Evolutionary conservation across 2,113 vertebrate genomes (phyloP).

Genomic region (Sardina pilchardus): DNA sequence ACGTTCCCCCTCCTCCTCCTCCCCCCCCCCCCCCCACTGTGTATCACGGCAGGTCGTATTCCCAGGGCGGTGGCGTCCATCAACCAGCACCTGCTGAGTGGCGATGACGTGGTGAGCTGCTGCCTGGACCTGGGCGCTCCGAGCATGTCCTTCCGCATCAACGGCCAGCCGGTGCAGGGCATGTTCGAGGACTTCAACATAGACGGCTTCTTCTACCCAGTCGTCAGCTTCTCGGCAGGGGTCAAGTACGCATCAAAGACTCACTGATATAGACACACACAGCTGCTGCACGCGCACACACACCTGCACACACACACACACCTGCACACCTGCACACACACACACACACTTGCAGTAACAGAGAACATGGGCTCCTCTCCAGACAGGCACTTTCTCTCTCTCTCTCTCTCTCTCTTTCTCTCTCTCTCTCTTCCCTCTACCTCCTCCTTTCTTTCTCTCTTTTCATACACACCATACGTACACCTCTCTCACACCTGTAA

Average conservation of each 20-base stretch:
- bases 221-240: constrained; percentile 95
- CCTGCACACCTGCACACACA: not conserved
- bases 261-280: not conserved
- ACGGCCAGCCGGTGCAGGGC: constrained; percentile 95
- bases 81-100: constrained; percentile 92
- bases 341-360: not conserved
- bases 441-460: not conserved
- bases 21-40: not conserved
- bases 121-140: constrained; percentile 92
- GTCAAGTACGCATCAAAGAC: constrained; percentile 82
- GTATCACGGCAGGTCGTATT: constrained; percentile 80
- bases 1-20: not conserved
- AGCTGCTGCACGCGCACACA: not conserved
- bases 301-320: not conserved
- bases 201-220: constrained; percentile 93
- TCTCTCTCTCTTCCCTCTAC: not conserved
- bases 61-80: constrained; percentile 89
- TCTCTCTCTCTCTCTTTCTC: no score
- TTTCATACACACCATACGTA: not conserved
- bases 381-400: no score
- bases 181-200: constrained; percentile 98
- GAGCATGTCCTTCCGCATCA: constrained; percentile 97
- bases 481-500: not conserved
- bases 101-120: constrained; percentile 95
- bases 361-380: not conserved